Conservation (phyloP, 2,888 invertebrate species). For the Xanthorhoe designata region DNA sequence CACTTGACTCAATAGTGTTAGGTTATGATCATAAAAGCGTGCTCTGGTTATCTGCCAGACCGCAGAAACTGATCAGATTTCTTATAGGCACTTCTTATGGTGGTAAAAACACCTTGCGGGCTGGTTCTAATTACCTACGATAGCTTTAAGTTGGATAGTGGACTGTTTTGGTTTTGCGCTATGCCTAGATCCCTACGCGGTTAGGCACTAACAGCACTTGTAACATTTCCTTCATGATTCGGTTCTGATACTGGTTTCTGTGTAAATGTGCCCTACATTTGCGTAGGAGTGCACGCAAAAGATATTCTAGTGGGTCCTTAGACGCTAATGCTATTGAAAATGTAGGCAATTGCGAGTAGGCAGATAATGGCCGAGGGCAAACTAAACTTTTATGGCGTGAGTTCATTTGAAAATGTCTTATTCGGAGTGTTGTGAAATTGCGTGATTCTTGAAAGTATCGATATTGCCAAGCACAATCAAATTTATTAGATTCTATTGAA, state of each 20-base stretch:
- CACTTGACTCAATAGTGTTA: too few species aligned
- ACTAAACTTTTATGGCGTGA: slow-evolving; percentile 22
- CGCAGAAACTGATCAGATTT: neutral
- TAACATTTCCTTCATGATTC: too few species aligned
- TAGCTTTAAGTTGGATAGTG: neutral
- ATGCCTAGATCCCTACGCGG: too few species aligned
- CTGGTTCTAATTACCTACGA: too few species aligned
- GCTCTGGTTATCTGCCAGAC: neutral
- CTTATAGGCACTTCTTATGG: too few species aligned
- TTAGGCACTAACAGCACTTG: too few species aligned
- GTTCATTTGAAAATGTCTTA: slow-evolving; percentile 31
- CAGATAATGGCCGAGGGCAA: slow-evolving; percentile 34
- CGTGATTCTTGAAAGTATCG: neutral
- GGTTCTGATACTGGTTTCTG: slow-evolving; percentile 1
- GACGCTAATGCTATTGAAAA: slow-evolving; percentile 39
- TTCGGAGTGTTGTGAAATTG: slow-evolving; percentile 28
- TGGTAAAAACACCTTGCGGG: too few species aligned
- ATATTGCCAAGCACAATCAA: neutral
- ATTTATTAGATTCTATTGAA: neutral
- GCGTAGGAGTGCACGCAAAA: slow-evolving; percentile 45
- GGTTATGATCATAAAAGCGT: too few species aligned
- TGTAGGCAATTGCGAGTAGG: slow-evolving; percentile 41
- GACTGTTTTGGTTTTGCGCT: neutral
- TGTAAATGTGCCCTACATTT: slow-evolving; percentile 20
- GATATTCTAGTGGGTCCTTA: slow-evolving; percentile 48